Base-by-base conservation (phyloP, 2,888 invertebrate species). In the Leistus spinibarbis region DNA sequence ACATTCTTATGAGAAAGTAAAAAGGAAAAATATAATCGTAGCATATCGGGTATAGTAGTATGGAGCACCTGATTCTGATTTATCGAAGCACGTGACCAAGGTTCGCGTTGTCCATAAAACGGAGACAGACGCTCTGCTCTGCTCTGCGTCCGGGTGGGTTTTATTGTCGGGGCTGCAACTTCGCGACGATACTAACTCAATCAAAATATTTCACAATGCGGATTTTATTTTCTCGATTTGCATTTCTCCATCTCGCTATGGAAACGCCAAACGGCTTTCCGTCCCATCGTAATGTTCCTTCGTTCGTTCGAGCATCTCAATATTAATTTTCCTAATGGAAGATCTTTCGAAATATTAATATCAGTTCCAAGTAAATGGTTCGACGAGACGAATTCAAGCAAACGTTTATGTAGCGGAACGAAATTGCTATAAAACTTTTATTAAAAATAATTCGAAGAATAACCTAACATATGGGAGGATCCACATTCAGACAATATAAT, bases 201-300 rank as follows among this genome's bases (percentile, higher is more conserved):
- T 82, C 82, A 82, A 82, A 82, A 83, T 83, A 83, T 83, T 83
- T 82, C 81, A 82, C 82, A 81, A 82, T 81, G 80, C 76, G 77
- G 76, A 67, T 79, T 79, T 80, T 79, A 78, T 79, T 79, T 78
- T 78, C 78, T 69, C 77, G 76, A 79, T 79, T 73, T 80, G 78
- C 80, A 80, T 80, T 79, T 80, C 72, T 19, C 54, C 19, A 63
- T 56, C 27, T n/a, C 66, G 53, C 22, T 9, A 22, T 20, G n/a
- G 20, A 10, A 60, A 22, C 13, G 20, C 19, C 10, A 20, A 65
- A 9, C n/a, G 16, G 64, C 60, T 57, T n/a, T 5, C 56, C 17
- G n/a, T n/a, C n/a, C n/a, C n/a, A n/a, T n/a, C n/a, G n/a, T n/a
- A n/a, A n/a, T n/a, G n/a, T n/a, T n/a, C n/a, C 20, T 3, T 60